Conservation (phyloP, 2,888 invertebrate species). For the Phalera bucephala region DNA sequence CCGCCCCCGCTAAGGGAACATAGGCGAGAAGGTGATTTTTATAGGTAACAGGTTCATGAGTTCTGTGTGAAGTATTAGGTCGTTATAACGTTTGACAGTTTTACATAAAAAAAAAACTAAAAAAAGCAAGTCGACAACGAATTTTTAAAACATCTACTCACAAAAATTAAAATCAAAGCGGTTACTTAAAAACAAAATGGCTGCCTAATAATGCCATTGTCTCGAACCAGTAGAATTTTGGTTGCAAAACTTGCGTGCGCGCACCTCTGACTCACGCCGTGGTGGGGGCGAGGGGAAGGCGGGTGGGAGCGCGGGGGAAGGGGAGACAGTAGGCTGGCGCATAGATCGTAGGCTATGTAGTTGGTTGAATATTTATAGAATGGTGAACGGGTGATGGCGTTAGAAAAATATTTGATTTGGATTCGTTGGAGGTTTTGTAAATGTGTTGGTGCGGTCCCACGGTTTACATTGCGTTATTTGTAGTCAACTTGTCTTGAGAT, state of each 20-base stretch:
- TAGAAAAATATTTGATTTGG: conserved; percentile 27
- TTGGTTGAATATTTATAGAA: conserved; percentile 25
- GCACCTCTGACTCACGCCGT: conserved; percentile 63
- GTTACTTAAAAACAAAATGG: conserved; percentile 63
- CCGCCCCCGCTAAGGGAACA: too few species aligned
- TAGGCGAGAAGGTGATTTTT: too few species aligned
- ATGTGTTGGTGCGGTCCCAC: too few species aligned
- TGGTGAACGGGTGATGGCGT: conserved; percentile 32
- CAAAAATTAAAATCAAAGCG: neutral
- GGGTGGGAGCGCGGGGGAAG: conserved; percentile 16
- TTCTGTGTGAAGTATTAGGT: too few species aligned
- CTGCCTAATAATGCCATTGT: conserved; percentile 79
- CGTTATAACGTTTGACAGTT: too few species aligned
- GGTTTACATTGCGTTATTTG: too few species aligned
- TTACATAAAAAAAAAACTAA: too few species aligned
- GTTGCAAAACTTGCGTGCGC: conserved; percentile 77
- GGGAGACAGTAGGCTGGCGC: conserved; percentile 22
- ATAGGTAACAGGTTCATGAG: too few species aligned
- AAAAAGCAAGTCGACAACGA: too few species aligned
- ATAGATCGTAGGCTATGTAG: conserved; percentile 23
- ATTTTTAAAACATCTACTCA: too few species aligned
- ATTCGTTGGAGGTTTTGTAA: neutral
- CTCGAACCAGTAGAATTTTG: conserved; percentile 80
- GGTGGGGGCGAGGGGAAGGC: conserved; percentile 21
- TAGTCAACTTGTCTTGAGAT: too few species aligned